Percentiles rank a stretch among this genome's conserved stretches.
phyloP scores from a whole-genome alignment of 2,113 vertebrate genomes.

The Oxyruncus cristatus region DNA sequence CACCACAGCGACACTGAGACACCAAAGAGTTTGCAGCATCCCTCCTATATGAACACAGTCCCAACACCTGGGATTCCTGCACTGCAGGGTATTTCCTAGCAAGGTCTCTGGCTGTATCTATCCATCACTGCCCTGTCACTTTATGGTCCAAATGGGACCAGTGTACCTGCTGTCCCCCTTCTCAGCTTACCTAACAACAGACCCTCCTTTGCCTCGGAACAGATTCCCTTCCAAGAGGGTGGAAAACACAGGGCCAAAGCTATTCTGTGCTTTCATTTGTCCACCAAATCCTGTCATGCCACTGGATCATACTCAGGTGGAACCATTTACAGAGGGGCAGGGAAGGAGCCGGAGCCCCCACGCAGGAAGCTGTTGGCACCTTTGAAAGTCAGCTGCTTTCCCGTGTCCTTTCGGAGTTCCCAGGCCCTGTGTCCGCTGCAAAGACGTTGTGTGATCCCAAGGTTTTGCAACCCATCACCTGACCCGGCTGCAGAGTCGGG shows the following conservation, averaged over 20 bases:
- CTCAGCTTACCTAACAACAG: neutral
- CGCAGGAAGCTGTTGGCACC: neutral
- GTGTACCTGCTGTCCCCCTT: neutral
- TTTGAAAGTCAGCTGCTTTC: neutral
- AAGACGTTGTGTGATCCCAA: neutral
- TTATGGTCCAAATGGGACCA: neutral
- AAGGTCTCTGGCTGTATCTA: neutral
- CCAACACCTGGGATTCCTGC: neutral
- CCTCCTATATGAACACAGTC: neutral
- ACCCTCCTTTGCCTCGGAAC: neutral
- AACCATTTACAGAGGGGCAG: neutral
- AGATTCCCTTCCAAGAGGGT: neutral
- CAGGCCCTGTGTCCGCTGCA: neutral
- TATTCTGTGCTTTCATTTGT: neutral
- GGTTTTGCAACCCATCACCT: neutral
- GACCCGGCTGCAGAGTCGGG: neutral
- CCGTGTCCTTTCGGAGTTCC: neutral
- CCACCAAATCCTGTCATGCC: neutral
- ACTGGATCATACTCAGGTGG: rapidly evolving
- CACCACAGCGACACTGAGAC: neutral
- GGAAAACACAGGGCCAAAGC: neutral
- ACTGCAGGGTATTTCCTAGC: neutral
- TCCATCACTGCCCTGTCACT: neutral
- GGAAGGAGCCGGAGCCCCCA: neutral
- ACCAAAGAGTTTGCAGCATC: neutral